Conservation (phyloP, 2,888 invertebrate species). For the Penaeus monodon region DNA sequence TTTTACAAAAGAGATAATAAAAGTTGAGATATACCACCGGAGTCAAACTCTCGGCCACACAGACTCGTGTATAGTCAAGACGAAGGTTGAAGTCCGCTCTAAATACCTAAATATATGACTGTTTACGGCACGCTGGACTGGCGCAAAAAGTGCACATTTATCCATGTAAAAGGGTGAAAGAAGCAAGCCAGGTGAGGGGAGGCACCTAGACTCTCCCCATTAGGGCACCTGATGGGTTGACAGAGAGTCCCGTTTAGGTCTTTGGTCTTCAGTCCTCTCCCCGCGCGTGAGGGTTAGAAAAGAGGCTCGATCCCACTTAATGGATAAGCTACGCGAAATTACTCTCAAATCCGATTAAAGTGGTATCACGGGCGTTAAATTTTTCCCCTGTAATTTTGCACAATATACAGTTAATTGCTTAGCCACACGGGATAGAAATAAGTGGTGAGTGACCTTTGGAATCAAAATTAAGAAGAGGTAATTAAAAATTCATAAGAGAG, state of each 20-base stretch:
- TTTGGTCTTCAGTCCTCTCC: background rate
- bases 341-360: background rate
- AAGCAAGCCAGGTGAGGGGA: background rate
- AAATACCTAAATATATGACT: constrained; percentile 4
- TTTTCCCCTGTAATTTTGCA: constrained; percentile 2
- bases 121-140: constrained; percentile 18
- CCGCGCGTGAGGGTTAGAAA: background rate
- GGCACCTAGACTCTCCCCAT: background rate
- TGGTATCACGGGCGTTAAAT: background rate
- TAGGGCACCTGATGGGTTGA: background rate
- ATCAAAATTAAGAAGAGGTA: too few species aligned
- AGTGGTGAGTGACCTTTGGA: too few species aligned
- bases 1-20: too few species aligned
- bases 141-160: constrained; percentile 19
- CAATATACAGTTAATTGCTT: constrained; percentile 20
- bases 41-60: too few species aligned
- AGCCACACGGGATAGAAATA: background rate
- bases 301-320: too few species aligned
- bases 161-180: background rate
- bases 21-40: too few species aligned
- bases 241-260: too few species aligned
- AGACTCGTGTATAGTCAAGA: too few species aligned
- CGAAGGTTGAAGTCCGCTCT: too few species aligned
- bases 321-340: constrained; percentile 2
- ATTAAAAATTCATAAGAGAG: too few species aligned